Base-by-base conservation (phyloP, 2,113 vertebrate genomes). In the Sula dactylatra region DNA sequence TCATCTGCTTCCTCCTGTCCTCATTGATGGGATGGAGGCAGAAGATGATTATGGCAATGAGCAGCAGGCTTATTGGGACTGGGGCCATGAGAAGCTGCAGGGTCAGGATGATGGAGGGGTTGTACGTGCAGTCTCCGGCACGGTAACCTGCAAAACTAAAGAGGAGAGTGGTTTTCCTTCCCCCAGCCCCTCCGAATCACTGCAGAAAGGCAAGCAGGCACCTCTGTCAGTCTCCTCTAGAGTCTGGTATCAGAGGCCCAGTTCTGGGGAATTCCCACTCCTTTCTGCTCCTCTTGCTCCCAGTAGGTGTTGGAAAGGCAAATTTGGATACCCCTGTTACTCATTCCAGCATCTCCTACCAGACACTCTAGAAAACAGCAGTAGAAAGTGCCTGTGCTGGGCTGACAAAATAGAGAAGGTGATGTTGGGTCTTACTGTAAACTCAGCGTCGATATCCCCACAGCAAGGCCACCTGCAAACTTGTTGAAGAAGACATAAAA, bases 401-500 rank as follows among this genome's bases (percentile, higher is more conserved):
- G 29, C n/a, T 47, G 29, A 13, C 42, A 42, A 15, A 47, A 59
- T 6, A 44, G 26, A 54, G 49, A 24, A 50, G n/a, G 24, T 7
- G 18, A 25, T 4, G 9, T 21, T 29, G 40, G 56, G 21, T 22
- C 94, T 98, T 96, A 99, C 98, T 98, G 98, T 78, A 98, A 95
- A n/a, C 93, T 96, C 97, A 99, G 69, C 29, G 97, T 98, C 5
- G 98, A 98, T 92, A 98, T 93, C 83, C 98, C 98, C 36, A 92
- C 96, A 4, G 98, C 97, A 54, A 98, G 92, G 31, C 98, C 98
- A 36, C 98, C 98, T 2, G 98, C 98, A n/a, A 99, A 97, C 97
- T 99, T 99, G 79, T 90, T 98, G 97, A 98, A 98, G 98, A 99
- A 98, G 56, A 98, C 97, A 2, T 98, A 98, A 67, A 98, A 98